Evolutionary conservation across 2,888 invertebrate genomes (phyloP).

Genomic region (Therioaphis trifolii): DNA sequence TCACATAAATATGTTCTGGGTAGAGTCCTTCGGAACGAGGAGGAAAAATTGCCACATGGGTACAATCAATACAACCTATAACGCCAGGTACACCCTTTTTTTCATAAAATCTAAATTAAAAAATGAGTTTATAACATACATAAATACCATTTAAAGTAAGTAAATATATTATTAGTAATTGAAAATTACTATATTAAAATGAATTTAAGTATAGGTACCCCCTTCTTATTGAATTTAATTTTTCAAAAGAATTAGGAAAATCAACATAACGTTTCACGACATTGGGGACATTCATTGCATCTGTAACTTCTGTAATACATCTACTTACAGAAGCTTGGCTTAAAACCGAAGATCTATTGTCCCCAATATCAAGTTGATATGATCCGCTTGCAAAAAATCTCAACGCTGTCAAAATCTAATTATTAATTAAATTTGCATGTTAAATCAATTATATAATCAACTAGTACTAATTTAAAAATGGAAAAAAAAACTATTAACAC

Average conservation of each 20-base stretch:
- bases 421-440: no score
- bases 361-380: no score
- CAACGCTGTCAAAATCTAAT: background rate
- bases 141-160: background rate
- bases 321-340: no score
- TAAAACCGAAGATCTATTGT: background rate
- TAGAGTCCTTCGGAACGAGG: conserved; percentile 1
- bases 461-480: no score
- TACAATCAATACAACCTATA: background rate
- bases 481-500: background rate
- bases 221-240: background rate
- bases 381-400: conserved; percentile 1
- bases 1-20: background rate
- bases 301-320: background rate
- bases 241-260: background rate
- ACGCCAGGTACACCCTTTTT: background rate
- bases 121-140: no score
- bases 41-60: conserved; percentile 8
- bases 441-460: no score
- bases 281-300: no score
- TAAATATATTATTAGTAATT: background rate
- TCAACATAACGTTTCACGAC: no score
- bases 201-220: background rate
- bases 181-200: background rate
- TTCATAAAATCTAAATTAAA: background rate